Evolutionary conservation across 64 coral and sea anemone species (phyloP).

Genomic region (Pocillopora verrucosa): DNA sequence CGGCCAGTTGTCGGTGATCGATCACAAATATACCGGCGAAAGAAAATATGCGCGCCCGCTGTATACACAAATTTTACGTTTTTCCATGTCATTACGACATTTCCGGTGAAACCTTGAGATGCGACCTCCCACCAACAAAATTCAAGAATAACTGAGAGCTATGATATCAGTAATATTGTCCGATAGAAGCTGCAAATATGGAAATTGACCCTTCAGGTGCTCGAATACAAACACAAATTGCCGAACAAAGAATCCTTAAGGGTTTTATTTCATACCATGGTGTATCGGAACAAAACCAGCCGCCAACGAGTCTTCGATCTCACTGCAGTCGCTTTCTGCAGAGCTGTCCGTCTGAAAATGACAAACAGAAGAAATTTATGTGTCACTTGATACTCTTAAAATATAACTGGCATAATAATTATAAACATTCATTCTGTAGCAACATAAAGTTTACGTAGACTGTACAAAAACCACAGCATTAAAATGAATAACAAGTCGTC

Average conservation of each 20-base stretch:
- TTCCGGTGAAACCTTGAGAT: background rate
- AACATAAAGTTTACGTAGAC: background rate
- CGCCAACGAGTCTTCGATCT: constrained; percentile 20
- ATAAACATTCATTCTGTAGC: background rate
- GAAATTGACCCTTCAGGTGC: constrained; percentile 6
- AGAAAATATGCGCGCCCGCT: background rate
- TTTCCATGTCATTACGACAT: background rate
- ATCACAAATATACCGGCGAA: background rate
- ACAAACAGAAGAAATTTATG: background rate
- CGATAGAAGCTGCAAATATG: background rate
- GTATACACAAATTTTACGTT: background rate
- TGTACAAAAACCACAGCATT: constrained; percentile 23
- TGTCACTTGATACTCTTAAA: constrained; percentile 26
- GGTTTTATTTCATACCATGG: background rate
- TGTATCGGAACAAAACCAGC: constrained; percentile 17
- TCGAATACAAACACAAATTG: constrained; percentile 6
- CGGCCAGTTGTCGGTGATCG: background rate
- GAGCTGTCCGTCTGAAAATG: constrained; percentile 20
- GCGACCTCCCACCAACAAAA: background rate
- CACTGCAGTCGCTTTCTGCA: background rate
- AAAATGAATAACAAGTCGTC: constrained; percentile 16
- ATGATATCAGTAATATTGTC: too few species aligned
- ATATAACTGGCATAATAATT: background rate
- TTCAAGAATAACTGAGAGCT: background rate
- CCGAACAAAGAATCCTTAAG: background rate